Evolutionary conservation across 2,888 invertebrate genomes (phyloP), one percentile per base, ranked within the genome.

Genomic region (Horisme vitalbata): DNA sequence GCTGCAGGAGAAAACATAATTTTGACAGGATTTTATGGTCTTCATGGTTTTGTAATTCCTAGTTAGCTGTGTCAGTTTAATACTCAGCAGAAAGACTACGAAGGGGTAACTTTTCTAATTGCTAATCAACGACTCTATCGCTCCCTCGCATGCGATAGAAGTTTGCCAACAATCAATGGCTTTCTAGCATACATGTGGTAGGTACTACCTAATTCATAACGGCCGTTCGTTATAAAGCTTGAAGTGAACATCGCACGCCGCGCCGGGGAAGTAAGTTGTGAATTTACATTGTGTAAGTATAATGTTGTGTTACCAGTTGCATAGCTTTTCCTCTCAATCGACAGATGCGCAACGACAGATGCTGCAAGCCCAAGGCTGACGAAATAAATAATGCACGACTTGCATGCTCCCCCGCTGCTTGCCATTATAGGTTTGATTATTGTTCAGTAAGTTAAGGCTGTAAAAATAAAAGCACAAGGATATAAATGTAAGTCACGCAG

Each of bases 381-480:
- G 58, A 56, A 56, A 58, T 50, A 54, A 37, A 55, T 48, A 53
- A 52, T 54, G 47, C 49, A 55, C 52, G 32, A 41, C 44, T 35
- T 39, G 48, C 39, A 26, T 35, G 31, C 32, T 28, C 12, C 35
- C 38, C 43, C 30, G 39, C 36, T 44, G 36, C 38, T 7, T 18
- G 21, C 37, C 27, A 41, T 35, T 53, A 44, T 33, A 15, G 43
- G 35, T 23, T 34, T 26, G 37, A 45, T 48, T 52, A 57, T 60
- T 45, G 60, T 61, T 58, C 46, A 55, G 55, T 57, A 59, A 54
- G 65, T 65, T 67, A 73, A 78, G 65, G 82, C 79, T 69, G 79
- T 83, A 73, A 73, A 71, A 63, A 61, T 59, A 55, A 64, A 23
- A 18, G 18, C 6, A 18, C 18, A 5, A 18, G 18, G 18, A 5